Base-by-base conservation (phyloP, 2,113 vertebrate species). In the Lepus europaeus region DNA sequence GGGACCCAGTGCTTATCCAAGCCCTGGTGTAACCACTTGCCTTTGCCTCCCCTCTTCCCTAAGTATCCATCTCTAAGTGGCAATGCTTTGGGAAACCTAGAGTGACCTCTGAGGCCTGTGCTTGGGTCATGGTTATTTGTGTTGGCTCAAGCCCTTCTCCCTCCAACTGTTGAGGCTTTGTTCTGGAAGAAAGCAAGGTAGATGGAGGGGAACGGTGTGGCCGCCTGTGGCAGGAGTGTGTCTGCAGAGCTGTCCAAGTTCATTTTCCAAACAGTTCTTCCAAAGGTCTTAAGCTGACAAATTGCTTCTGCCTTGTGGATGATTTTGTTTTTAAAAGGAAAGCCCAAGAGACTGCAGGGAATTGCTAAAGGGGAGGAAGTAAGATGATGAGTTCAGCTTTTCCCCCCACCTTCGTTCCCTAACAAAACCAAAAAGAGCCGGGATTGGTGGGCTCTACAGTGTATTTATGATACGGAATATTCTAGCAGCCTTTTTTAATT, bases 241-340 rank as follows among this genome's bases (percentile, higher is more conserved):
- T 66, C 91, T 95, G 88, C 27, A 3, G 89, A 91, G 95, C 94
- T 94, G 87, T 96, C 93, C 89, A 93, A 97, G 74, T 31, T 78
- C 70, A 86, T 94, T 97, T 96, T 73, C 87, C 22, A 92, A 95
- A 89, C 79, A 87, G 79, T 61, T 5, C n/a, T 89, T 98, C 59
- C 45, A 91, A 90, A 90, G 90, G 93, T 64, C 84, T 92, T 22
- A 31, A 33, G 79, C 91, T 78, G 94, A 89, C 93, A 97, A 97
- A 98, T 89, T 84, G 6, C 68, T 93, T 96, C 94, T 95, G 90
- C 88, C 59, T 97, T 79, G 22, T 84, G 6, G 27, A 78, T 97
- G 74, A 91, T 76, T 96, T 91, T 95, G 87, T 86, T 79, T 84
- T 95, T 93, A 73, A 97, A 97, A 93, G 96, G 95, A 79, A 87